Percentiles rank a stretch among this genome's conserved stretches.
phyloP scores from a whole-genome alignment of 2,797 vertebrate genomes.

The Gambelia wislizenii region DNA sequence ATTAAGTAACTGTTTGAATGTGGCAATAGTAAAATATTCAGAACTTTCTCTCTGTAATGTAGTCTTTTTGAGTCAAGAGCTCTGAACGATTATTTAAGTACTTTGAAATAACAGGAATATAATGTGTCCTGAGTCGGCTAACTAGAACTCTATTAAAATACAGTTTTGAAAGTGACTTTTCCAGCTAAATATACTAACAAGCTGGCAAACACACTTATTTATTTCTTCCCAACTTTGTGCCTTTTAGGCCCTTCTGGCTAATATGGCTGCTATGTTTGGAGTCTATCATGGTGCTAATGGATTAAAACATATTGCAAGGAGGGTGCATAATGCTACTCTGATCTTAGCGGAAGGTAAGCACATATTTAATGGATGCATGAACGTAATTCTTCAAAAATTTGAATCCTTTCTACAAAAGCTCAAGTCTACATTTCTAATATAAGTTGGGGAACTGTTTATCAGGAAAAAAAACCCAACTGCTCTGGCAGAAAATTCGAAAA shows the following conservation, averaged over 20 bases:
- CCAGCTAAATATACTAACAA: background rate
- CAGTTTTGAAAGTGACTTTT: background rate
- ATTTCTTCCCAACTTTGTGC: slow-evolving; percentile 45
- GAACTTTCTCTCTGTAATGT: background rate
- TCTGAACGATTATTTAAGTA: background rate
- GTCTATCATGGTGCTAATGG: slow-evolving; percentile 94
- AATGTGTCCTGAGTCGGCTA: background rate
- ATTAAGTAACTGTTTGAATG: background rate
- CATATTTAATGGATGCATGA: slow-evolving; percentile 25
- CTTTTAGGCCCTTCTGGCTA: slow-evolving; percentile 93
- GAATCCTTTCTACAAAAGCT: background rate
- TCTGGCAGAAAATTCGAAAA: background rate
- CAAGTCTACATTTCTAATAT: background rate
- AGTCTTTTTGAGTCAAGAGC: background rate
- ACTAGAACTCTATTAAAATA: too few relatives aligned
- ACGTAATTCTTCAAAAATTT: background rate
- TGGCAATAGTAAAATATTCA: background rate
- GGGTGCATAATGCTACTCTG: slow-evolving; percentile 92
- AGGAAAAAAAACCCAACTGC: background rate
- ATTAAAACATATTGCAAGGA: slow-evolving; percentile 90
- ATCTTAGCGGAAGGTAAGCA: slow-evolving; percentile 95
- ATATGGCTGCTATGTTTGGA: slow-evolving; percentile 96
- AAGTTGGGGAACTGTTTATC: background rate
- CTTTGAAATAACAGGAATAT: background rate
- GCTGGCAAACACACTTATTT: background rate